Percentiles rank a stretch among this genome's conserved stretches.
These are phyloP conservation scores for Limenitis arthemis DNA, from an alignment of 2,888 invertebrate species.

Conservation along the genomic window DNA sequence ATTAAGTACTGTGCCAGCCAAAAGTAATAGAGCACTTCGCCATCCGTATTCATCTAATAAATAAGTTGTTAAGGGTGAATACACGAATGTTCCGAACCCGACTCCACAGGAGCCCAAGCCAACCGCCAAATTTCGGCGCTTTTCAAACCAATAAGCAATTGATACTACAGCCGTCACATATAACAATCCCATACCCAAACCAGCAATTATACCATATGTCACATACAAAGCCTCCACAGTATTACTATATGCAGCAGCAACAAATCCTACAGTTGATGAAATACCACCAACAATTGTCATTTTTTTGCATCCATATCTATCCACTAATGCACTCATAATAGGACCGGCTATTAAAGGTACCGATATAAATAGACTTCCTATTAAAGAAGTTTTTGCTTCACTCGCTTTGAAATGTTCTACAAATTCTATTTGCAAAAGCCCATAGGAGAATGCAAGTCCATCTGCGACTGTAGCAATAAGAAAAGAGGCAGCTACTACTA, in stretches of 20 bases:
- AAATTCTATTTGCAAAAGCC: slow-evolving; percentile 87
- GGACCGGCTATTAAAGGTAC: slow-evolving; percentile 90
- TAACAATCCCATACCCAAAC: slow-evolving; percentile 86
- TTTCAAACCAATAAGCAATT: slow-evolving; percentile 94
- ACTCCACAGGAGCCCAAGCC: slow-evolving; percentile 92
- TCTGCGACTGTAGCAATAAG: slow-evolving; percentile 92
- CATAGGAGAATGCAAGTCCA: slow-evolving; percentile 94
- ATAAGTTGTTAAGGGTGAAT: slow-evolving; percentile 86
- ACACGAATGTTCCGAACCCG: slow-evolving; percentile 90
- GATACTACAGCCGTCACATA: slow-evolving; percentile 94
- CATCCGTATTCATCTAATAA: slow-evolving; percentile 84
- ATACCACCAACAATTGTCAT: slow-evolving; percentile 84
- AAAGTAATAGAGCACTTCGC: slow-evolving; percentile 83
- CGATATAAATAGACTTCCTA: slow-evolving; percentile 91
- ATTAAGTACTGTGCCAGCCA: slow-evolving; percentile 89
- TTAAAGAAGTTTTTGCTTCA: slow-evolving; percentile 89
- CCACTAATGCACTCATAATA: slow-evolving; percentile 87
- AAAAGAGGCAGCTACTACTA: slow-evolving; percentile 89
- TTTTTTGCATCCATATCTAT: slow-evolving; percentile 85
- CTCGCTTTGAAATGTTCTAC: slow-evolving; percentile 82
- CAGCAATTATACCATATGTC: slow-evolving; percentile 88
- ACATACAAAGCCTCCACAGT: slow-evolving; percentile 84
- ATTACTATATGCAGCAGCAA: slow-evolving; percentile 79
- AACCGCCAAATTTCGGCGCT: slow-evolving; percentile 87
- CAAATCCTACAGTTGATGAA: slow-evolving; percentile 82